Base-by-base conservation (phyloP, 2,113 vertebrate species). In the Cyprinodon tularosa region DNA sequence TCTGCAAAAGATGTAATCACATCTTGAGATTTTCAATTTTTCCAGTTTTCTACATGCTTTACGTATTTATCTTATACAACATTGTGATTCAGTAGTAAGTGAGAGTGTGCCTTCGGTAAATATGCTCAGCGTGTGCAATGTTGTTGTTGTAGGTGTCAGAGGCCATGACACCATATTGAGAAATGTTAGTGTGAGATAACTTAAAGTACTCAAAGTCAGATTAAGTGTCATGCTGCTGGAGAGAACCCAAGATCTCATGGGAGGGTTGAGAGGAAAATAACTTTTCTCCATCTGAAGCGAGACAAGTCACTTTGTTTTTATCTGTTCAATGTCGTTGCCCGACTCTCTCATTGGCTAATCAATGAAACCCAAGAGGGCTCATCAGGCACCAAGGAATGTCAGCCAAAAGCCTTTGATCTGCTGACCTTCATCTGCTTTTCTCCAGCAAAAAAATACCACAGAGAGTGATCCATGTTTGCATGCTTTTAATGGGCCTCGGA, bases 391-490 rank as follows among this genome's bases (percentile, higher is more conserved):
- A 68, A 91, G 89, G 90, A 90, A 85, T 89, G 78, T 87, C 89
- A 90, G 88, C 86, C 87, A 85, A 86, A 89, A 91, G 85, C 77
- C 80, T 89, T 87, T 92, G 91, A 89, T 92, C 91, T 86, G 73
- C 83, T 93, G 91, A 94, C 93, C 93, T 94, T 94, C 93, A 92
- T 86, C 84, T 53, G 60, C 81, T 84, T 53, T 77, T 81, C 90
- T 86, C 80, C 69, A 63, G 78, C 79, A 88, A 87, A 88, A 42
- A 66, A 89, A 89, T 79, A 79, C 83, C 81, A 82, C 78, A 78
- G 83, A 91, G 91, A 93, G 85, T 88, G 89, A 93, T 91, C 86
- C 83, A 85, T 89, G 92, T 94, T 93, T 94, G 90, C 90, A 92
- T 92, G 89, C 84, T 92, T 90, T 93, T 93, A 93, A 94, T 93